Conservation (phyloP, 2,888 invertebrate species). For the Ophioninae sp. region DNA sequence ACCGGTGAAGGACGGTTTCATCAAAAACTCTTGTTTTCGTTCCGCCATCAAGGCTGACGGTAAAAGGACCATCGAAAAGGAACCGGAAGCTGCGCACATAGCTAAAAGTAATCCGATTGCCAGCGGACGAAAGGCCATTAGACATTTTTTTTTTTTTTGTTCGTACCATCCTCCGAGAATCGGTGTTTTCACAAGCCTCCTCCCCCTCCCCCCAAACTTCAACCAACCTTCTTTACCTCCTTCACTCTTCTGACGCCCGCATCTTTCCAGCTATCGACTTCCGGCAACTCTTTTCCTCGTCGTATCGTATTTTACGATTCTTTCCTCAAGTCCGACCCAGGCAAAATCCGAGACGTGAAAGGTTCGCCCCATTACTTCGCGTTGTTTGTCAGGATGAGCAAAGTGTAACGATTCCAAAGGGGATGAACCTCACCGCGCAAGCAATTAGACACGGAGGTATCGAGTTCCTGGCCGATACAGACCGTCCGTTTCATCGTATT, state of each 20-base stretch:
- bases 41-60: neutral
- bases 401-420: conserved; percentile 63
- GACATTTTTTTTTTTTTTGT: conserved; percentile 43
- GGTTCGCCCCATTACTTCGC: conserved; percentile 56
- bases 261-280: conserved; percentile 39
- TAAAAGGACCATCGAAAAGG: neutral
- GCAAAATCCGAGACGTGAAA: neutral
- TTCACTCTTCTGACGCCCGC: neutral
- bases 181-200: conserved; percentile 43
- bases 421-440: conserved; percentile 59
- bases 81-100: conserved; percentile 2
- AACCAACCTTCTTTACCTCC: neutral
- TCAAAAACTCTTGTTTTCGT: neutral
- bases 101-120: conserved; percentile 40
- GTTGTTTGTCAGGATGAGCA: conserved; percentile 63
- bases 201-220: neutral
- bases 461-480: conserved; percentile 65
- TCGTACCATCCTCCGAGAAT: conserved; percentile 17
- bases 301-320: conserved; percentile 43
- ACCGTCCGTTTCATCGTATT: neutral
- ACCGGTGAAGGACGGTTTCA: neutral
- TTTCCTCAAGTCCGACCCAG: neutral
- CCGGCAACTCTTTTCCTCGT: conserved; percentile 42
- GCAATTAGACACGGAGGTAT: conserved; percentile 72
- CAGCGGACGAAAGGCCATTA: conserved; percentile 59